Evolutionary conservation across 1,140 invertebrate species (phyloP).

Genomic region (Cotesia glomerata): DNA sequence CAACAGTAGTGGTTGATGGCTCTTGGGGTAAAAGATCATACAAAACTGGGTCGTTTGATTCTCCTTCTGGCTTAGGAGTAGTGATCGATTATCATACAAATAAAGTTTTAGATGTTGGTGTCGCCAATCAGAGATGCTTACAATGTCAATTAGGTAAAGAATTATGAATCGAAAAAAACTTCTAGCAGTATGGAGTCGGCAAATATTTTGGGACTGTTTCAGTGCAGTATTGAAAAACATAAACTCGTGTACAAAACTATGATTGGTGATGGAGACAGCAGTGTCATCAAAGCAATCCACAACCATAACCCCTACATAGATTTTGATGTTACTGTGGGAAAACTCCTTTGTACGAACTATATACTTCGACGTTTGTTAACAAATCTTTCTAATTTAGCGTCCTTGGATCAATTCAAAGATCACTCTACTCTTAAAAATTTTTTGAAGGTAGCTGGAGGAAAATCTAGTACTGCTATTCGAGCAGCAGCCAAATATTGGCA

Average conservation of each 20-base stretch:
- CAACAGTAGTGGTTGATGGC: not conserved
- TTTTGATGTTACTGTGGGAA: slow-evolving; percentile 33
- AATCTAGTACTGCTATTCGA: not conserved
- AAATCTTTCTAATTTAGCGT: not conserved
- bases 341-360: slow-evolving; percentile 32
- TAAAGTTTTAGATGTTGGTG: not conserved
- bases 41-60: not conserved
- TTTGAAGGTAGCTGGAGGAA: not conserved
- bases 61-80: not conserved
- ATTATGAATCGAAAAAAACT: slow-evolving; percentile 41
- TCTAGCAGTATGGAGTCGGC: slow-evolving; percentile 55
- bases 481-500: not conserved
- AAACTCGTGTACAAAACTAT: slow-evolving; percentile 50
- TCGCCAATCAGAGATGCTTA: not conserved
- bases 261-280: slow-evolving; percentile 59
- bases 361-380: not conserved
- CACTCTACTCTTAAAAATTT: not conserved
- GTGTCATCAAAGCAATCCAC: slow-evolving; percentile 46
- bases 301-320: slow-evolving; percentile 42
- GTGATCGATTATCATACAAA: not conserved
- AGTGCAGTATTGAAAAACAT: slow-evolving; percentile 47
- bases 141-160: slow-evolving; percentile 31
- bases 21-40: too few species aligned
- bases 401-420: not conserved
- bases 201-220: slow-evolving; percentile 55